A percentile compares a stretch with the other conserved stretches of the same genome.
phyloP scores from a whole-genome alignment of 2,888 invertebrate genomes.

The Machimus atricapillus region DNA sequence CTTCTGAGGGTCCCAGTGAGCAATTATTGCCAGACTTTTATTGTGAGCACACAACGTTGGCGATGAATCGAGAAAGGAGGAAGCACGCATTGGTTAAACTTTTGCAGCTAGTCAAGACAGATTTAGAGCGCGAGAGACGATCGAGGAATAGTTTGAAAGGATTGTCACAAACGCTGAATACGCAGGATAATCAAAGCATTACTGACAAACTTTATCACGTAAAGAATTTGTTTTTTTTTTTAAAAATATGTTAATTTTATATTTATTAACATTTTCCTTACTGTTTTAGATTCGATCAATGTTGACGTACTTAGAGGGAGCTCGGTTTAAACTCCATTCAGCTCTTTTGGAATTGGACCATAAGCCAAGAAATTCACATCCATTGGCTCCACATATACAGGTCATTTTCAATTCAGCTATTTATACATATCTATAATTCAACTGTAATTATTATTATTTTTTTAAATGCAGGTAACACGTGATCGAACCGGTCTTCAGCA shows the following conservation, averaged over 20 bases:
- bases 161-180: conserved; percentile 86
- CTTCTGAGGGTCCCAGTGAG: conserved; percentile 70
- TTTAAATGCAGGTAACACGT: conserved; percentile 67
- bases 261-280: conserved; percentile 5
- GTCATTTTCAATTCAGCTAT: conserved; percentile 47
- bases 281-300: conserved; percentile 84
- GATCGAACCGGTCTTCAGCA: conserved; percentile 91
- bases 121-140: conserved; percentile 87
- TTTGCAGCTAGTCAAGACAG: conserved; percentile 83
- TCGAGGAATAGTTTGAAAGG: conserved; percentile 90
- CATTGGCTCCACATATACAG: conserved; percentile 85
- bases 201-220: conserved; percentile 92
- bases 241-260: background rate
- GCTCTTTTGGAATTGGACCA: conserved; percentile 84
- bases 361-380: conserved; percentile 78
- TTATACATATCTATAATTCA: background rate
- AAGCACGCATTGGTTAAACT: conserved; percentile 87
- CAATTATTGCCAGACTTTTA: conserved; percentile 93
- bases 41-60: conserved; percentile 91
- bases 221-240: background rate
- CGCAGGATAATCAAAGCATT: conserved; percentile 90
- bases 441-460: background rate
- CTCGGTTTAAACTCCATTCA: conserved; percentile 85
- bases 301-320: conserved; percentile 90
- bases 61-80: conserved; percentile 90